Evolutionary conservation across 2,888 invertebrate species (phyloP).

Genomic region (Sphaerophoria rueppellii): DNA sequence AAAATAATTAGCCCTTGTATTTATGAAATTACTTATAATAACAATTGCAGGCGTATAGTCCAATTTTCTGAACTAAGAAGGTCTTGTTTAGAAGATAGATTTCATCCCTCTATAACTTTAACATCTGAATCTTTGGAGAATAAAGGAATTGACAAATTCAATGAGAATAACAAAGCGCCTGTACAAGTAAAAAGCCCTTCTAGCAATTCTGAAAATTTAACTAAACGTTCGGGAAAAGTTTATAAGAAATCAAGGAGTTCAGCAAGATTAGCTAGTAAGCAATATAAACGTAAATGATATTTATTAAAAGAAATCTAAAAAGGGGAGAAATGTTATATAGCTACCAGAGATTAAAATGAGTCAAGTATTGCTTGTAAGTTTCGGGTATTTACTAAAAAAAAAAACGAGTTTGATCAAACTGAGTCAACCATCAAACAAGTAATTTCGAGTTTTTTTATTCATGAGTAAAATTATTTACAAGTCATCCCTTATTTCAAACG

Average conservation of each 20-base stretch:
- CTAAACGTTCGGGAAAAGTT: constrained; percentile 2
- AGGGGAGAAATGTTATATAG: too few relatives aligned
- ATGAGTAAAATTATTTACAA: too few relatives aligned
- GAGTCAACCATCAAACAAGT: too few relatives aligned
- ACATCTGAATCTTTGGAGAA: constrained; percentile 8
- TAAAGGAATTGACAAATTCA: not conserved
- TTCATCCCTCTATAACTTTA: constrained; percentile 30
- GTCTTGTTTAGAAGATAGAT: constrained; percentile 39
- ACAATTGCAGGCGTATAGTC: constrained; percentile 15
- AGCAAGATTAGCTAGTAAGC: constrained; percentile 17
- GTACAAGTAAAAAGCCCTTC: not conserved
- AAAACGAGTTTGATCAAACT: too few relatives aligned
- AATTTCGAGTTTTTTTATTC: too few relatives aligned
- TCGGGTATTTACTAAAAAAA: too few relatives aligned
- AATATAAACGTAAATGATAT: not conserved
- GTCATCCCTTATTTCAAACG: too few relatives aligned
- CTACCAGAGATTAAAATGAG: too few relatives aligned
- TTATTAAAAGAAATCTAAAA: not conserved
- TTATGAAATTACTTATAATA: constrained; percentile 23
- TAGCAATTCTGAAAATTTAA: not conserved
- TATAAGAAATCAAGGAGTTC: constrained; percentile 21
- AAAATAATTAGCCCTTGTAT: constrained; percentile 32
- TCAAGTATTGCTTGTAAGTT: too few relatives aligned
- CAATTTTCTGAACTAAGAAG: not conserved
- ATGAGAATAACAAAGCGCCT: not conserved